These are phyloP conservation scores for Drosophila rufa DNA, from an alignment of 1,140 invertebrate species.

Conservation along the genomic window DNA sequence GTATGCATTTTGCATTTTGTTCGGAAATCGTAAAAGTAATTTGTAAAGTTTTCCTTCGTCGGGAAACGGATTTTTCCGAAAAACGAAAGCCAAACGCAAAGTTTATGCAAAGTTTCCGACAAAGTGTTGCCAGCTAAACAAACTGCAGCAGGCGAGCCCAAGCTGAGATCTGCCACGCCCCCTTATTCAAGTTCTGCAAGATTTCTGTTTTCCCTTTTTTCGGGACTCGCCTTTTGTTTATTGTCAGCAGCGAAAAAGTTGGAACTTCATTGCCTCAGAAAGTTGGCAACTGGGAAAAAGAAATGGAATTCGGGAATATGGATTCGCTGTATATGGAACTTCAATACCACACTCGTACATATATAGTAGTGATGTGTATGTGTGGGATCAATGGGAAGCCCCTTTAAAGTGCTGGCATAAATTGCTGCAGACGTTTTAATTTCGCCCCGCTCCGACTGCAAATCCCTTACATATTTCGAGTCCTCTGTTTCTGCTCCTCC, in stretches of 20 bases:
- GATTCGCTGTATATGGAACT: slow-evolving; percentile 38
- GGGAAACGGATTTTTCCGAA: slow-evolving; percentile 28
- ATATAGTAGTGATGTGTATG: neutral
- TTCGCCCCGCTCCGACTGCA: slow-evolving; percentile 18
- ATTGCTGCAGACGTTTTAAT: slow-evolving; percentile 54
- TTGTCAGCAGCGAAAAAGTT: slow-evolving; percentile 65
- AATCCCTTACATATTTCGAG: neutral
- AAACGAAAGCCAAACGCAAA: slow-evolving; percentile 46
- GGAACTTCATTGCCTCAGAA: slow-evolving; percentile 44
- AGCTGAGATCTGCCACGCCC: slow-evolving; percentile 30
- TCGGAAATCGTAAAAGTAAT: slow-evolving; percentile 66
- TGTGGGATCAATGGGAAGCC: neutral
- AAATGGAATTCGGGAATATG: slow-evolving; percentile 67
- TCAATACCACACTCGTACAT: slow-evolving; percentile 3
- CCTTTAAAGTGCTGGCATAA: slow-evolving; percentile 53
- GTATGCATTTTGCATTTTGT: slow-evolving; percentile 28
- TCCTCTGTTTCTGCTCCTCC: slow-evolving; percentile 5
- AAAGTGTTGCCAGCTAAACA: slow-evolving; percentile 81
- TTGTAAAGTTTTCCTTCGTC: slow-evolving; percentile 48
- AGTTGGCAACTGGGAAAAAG: slow-evolving; percentile 44
- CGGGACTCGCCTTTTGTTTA: slow-evolving; percentile 57
- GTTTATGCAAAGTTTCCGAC: slow-evolving; percentile 64
- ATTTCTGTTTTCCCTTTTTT: slow-evolving; percentile 28
- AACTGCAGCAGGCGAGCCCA: slow-evolving; percentile 52
- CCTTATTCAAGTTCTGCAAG: slow-evolving; percentile 18